Evolutionary conservation across 2,797 vertebrate genomes (phyloP), one percentile per base, ranked within the genome.

Genomic region (Rhyacichthys aspro): DNA sequence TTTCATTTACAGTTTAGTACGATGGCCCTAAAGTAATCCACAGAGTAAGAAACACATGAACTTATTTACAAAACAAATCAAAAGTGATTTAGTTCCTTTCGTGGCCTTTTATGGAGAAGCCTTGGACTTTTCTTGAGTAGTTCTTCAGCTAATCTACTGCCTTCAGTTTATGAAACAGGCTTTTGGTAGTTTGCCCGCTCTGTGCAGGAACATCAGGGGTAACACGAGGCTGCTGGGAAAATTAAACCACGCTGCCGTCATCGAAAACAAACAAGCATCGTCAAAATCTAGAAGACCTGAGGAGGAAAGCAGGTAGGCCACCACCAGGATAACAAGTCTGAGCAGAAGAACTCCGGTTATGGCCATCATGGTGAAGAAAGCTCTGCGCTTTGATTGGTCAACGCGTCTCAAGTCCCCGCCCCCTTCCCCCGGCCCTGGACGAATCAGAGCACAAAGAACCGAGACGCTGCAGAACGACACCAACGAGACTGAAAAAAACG

Each of bases 201-300:
- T 32, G 15, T 65, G 56, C 1, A 79, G 34, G 38, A 63, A 76
- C 12, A 79, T 47, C 18, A 70, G 45, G 0, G 63, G 72, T 28
- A 65, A 43, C 19, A 62, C 67, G 32, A 74, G 7, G 23, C 60
- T 65, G 38, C 67, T 59, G 41, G 76, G 72, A 4, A 72, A 39
- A 38, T 1, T 28, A 0, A 59, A 32, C 48, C 64, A 65, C 5
- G n/a, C 0, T 0, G 6, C 1, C 8, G 34, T n/a, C 1, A 0
- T 1, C 0, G 6, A 0, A 10, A 46, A 0, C 1, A n/a, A 0
- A 41, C 64, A 36, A 1, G 2, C 0, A 5, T 14, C 9, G 1
- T 8, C 3, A 0, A 0, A 0, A 1, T 8, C 0, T 33, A 47
- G 2, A 23, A 23, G 2, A 23, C 5, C 2, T 23, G 5, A 23